A percentile compares a stretch with the other conserved stretches of the same genome.
Evolutionary conservation across 2,797 vertebrate genomes (phyloP).

Genomic region (Lepilemur ruficaudatus): DNA sequence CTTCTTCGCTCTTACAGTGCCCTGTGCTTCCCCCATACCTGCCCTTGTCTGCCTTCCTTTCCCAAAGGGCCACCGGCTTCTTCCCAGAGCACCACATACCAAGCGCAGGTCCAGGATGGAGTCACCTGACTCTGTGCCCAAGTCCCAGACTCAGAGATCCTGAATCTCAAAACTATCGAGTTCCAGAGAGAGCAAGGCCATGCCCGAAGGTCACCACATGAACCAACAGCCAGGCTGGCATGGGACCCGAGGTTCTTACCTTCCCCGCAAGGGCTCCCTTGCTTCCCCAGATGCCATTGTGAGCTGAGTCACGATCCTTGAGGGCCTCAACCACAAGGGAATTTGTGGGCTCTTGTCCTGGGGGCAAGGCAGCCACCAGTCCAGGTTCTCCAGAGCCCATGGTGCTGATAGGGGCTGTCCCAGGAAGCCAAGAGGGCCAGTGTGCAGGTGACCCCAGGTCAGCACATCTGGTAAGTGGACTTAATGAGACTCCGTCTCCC

Average conservation of each 20-base stretch:
- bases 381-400: not conserved
- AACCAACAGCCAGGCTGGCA: not conserved
- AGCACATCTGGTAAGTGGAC: not conserved
- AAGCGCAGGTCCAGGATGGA: not conserved
- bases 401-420: not conserved
- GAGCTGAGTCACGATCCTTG: slow-evolving; percentile 18
- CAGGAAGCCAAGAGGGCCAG: not conserved
- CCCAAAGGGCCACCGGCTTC: not conserved
- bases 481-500: slow-evolving; percentile 24
- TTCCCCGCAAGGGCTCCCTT: slow-evolving; percentile 10
- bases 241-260: slow-evolving; percentile 58
- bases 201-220: not conserved
- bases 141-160: not conserved
- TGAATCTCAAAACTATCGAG: not conserved
- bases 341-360: not conserved
- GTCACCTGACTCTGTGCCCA: not conserved
- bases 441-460: not conserved
- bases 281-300: slow-evolving; percentile 25
- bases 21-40: not conserved
- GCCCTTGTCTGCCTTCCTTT: not conserved
- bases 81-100: not conserved
- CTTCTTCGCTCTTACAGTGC: not conserved
- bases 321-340: not conserved
- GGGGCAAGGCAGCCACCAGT: not conserved
- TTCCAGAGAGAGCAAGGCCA: not conserved